phyloP scores from a whole-genome alignment of 2,888 invertebrate genomes.

The Dorcus parallelipipedus region DNA sequence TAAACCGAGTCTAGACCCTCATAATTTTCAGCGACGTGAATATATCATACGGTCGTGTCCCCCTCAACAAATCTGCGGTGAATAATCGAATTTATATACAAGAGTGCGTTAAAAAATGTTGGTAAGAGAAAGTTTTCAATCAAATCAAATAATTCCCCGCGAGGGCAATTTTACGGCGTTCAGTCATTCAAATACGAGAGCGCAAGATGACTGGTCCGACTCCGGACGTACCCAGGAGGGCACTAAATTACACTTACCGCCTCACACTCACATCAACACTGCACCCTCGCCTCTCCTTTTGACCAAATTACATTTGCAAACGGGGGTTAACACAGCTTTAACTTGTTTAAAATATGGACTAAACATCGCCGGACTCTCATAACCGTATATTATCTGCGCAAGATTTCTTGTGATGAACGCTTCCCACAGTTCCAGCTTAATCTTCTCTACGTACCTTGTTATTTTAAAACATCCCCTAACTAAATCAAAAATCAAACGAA shows the following conservation, averaged over 20 bases:
- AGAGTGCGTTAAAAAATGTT: slow-evolving; percentile 45
- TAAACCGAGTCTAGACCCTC: slow-evolving; percentile 42
- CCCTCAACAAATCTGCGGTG: slow-evolving; percentile 49
- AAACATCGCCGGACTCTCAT: slow-evolving; percentile 1
- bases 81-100: slow-evolving; percentile 51
- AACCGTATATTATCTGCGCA: slow-evolving; percentile 21
- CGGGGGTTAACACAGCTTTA: slow-evolving; percentile 43
- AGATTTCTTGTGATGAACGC: no score
- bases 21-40: slow-evolving; percentile 46
- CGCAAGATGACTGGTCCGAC: slow-evolving; percentile 35
- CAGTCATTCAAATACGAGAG: slow-evolving; percentile 48
- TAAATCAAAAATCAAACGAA: no score
- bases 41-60: slow-evolving; percentile 43
- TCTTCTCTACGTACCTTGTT: no score
- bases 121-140: slow-evolving; percentile 56
- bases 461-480: no score
- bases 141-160: slow-evolving; percentile 72
- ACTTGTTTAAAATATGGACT: slow-evolving; percentile 30
- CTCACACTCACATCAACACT: slow-evolving; percentile 49
- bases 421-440: no score
- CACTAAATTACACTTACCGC: slow-evolving; percentile 52
- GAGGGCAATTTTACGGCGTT: slow-evolving; percentile 67
- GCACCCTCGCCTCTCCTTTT: slow-evolving; percentile 47
- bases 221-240: slow-evolving; percentile 42
- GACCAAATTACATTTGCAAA: slow-evolving; percentile 48